phyloP scores from a whole-genome alignment of 2,113 vertebrate species.

The Ascaphus truei region DNA sequence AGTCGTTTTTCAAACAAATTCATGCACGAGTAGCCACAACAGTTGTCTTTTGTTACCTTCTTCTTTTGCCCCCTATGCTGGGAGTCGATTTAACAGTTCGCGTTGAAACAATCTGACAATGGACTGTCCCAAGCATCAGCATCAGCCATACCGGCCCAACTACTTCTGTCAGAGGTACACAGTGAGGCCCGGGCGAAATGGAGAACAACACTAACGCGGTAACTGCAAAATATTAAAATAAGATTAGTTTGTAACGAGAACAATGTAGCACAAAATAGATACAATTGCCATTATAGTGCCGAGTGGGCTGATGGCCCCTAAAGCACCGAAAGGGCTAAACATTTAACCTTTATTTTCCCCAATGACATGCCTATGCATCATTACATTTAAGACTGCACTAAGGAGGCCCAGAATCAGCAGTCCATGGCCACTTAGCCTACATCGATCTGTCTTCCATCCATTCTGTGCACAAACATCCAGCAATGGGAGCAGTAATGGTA shows the following conservation, averaged over 20 bases:
- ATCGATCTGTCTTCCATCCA: too few species aligned
- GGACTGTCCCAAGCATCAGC: slow-evolving; percentile 93
- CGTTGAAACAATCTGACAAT: slow-evolving; percentile 98
- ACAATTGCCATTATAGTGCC: too few species aligned
- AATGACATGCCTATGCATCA: too few species aligned
- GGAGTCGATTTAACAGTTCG: slow-evolving; percentile 83
- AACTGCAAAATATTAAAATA: slow-evolving; percentile 64
- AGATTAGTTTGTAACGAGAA: background rate
- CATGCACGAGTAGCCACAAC: slow-evolving; percentile 9
- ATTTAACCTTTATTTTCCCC: too few species aligned
- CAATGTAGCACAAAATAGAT: background rate
- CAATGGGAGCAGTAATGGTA: too few species aligned
- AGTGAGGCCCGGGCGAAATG: slow-evolving; percentile 74
- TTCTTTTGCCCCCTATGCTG: slow-evolving; percentile 80
- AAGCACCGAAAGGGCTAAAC: too few species aligned
- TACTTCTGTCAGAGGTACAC: slow-evolving; percentile 90
- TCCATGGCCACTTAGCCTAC: too few species aligned
- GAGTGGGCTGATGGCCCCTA: too few species aligned
- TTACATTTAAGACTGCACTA: too few species aligned
- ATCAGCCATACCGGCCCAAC: slow-evolving; percentile 90
- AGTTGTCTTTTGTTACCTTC: slow-evolving; percentile 68
- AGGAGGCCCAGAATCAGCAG: too few species aligned
- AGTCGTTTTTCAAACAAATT: background rate
- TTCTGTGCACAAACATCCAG: too few species aligned
- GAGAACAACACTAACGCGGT: slow-evolving; percentile 79